Base-by-base conservation (phyloP, 2,113 vertebrate genomes). In the Polypterus bichir region DNA sequence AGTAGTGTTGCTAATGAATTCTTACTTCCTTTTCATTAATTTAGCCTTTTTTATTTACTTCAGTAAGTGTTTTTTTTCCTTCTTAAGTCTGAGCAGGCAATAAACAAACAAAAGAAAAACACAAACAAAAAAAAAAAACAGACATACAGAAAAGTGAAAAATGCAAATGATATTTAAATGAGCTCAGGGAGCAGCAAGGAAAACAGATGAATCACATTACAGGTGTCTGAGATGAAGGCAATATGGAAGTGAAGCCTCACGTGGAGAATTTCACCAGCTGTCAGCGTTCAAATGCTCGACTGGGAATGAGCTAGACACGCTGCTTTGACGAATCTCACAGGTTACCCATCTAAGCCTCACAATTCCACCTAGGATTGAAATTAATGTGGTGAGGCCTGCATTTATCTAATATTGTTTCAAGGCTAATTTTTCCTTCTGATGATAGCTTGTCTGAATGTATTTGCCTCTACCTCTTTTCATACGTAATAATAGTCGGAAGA, bases 231-330 rank as follows among this genome's bases (percentile, higher is more conserved):
- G 70, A 73, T 67, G 67, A 80, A 72, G 60, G 64, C 66, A 76
- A 72, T 73, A 71, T 0, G 51, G 64, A 76, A 70, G 60, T 66
- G 70, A 62, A 79, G 71, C 69, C 78, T 70, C 63, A 76, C 68
- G 75, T 47, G 71, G 74, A 79, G 74, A 76, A 77, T 70, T 71
- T 70, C 57, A 72, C 76, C 77, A 82, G 77, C 80, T 83, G 81
- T 74, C 79, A 78, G 72, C 72, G 72, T 77, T 77, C 71, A 77
- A 79, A 78, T 59, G 64, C 45, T 64, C 73, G 73, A 68, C 64
- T 64, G 77, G 69, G 75, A 81, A 69, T 70, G 61, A 62, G 63
- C 9, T 68, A 77, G 68, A 75, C 61, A 64, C 75, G 77, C 80
- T 67, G 64, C 69, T 73, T 76, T 67, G 74, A 74, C 73, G 76